A percentile compares a stretch with the other conserved stretches of the same genome.
Evolutionary conservation across 2,113 vertebrate species (phyloP).

Genomic region (Dascyllus trimaculatus): DNA sequence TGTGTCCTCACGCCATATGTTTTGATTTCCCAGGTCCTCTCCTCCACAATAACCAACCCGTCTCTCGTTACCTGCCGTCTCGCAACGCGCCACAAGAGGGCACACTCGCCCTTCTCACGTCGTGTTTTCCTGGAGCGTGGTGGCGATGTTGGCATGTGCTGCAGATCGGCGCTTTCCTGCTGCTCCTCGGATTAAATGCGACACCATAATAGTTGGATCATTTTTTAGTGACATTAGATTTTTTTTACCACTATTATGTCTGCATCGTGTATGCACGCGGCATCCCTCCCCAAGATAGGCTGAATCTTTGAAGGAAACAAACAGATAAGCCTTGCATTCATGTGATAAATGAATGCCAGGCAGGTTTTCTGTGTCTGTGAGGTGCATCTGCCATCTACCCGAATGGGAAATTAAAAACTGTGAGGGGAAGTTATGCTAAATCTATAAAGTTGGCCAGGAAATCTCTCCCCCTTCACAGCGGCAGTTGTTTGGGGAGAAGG

Average conservation of each 20-base stretch:
- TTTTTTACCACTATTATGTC: not conserved
- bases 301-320: constrained; percentile 55
- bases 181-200: not conserved
- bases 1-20: constrained; percentile 84
- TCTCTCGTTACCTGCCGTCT: constrained; percentile 49
- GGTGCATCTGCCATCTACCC: constrained; percentile 79
- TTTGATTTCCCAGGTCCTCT: constrained; percentile 75
- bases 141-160: not conserved
- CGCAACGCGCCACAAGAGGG: constrained; percentile 74
- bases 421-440: constrained; percentile 82
- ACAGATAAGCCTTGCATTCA: constrained; percentile 51
- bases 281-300: not conserved
- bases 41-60: constrained; percentile 30
- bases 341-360: constrained; percentile 73
- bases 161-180: not conserved
- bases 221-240: not conserved
- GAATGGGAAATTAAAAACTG: constrained; percentile 85
- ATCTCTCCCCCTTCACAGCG: constrained; percentile 81
- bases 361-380: constrained; percentile 71
- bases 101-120: not conserved
- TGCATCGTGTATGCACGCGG: not conserved
- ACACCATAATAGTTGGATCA: not conserved
- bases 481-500: constrained; percentile 88
- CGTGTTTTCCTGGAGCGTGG: no score
- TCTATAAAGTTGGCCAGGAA: constrained; percentile 84